Evolutionary conservation across 2,888 invertebrate genomes (phyloP).

Genomic region (Meganola albula): DNA sequence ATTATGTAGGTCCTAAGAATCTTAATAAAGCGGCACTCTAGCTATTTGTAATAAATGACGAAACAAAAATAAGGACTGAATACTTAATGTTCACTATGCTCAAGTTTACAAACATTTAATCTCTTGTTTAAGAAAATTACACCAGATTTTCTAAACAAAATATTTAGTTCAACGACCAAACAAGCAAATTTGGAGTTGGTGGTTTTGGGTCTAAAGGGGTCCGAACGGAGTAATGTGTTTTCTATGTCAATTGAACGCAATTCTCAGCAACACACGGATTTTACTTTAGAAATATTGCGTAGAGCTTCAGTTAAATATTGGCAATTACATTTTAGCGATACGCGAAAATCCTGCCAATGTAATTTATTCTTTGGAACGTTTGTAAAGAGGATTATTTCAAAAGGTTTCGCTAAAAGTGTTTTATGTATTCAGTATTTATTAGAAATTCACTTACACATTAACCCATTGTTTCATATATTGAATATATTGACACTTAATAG

Average conservation of each 20-base stretch:
- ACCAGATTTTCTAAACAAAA: no score
- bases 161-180: no score
- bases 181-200: no score
- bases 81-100: conserved; percentile 51
- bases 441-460: no score
- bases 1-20: conserved; percentile 59
- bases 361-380: conserved; percentile 27
- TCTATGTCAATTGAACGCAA: conserved; percentile 22
- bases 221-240: conserved; percentile 27
- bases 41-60: conserved; percentile 69
- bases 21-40: conserved; percentile 61
- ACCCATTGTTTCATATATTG: no score
- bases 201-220: no score
- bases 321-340: conserved; percentile 35
- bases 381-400: conserved; percentile 28
- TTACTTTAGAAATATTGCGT: conserved; percentile 29
- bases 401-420: conserved; percentile 18
- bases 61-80: conserved; percentile 66
- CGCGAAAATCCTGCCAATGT: conserved; percentile 29
- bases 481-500: no score
- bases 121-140: no score
- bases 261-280: conserved; percentile 26
- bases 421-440: no score
- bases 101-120: no score
- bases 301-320: conserved; percentile 31